Conservation (phyloP, 2,888 invertebrate genomes). For the Drosophila limbata region DNA sequence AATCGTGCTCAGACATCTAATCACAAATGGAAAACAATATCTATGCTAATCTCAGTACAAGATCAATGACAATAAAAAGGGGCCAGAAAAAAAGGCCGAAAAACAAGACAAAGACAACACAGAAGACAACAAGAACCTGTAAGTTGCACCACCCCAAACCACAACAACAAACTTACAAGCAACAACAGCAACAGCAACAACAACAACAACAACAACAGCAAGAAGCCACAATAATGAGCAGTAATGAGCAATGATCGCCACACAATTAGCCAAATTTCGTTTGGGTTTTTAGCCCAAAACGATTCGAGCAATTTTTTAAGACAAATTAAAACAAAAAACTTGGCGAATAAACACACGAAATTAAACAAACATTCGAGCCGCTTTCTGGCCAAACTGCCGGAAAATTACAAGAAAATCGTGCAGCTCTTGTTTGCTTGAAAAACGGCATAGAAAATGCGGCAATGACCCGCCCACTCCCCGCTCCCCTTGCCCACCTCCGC, state of each 20-base stretch:
- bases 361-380: constrained; percentile 78
- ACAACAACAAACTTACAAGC: constrained; percentile 19
- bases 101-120: constrained; percentile 36
- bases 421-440: constrained; percentile 78
- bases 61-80: constrained; percentile 81
- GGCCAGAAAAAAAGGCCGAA: constrained; percentile 33
- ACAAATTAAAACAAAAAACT: constrained; percentile 78
- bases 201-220: constrained; percentile 64
- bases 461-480: constrained; percentile 3
- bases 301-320: constrained; percentile 55
- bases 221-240: constrained; percentile 65
- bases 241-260: constrained; percentile 76
- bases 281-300: constrained; percentile 29
- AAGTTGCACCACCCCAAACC: constrained; percentile 66
- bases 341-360: constrained; percentile 74
- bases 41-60: constrained; percentile 80
- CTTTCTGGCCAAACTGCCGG: constrained; percentile 64
- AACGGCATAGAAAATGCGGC: constrained; percentile 63
- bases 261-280: constrained; percentile 79
- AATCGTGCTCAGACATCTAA: constrained; percentile 78
- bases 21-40: constrained; percentile 79
- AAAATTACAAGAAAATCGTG: constrained; percentile 84
- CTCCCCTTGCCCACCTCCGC: constrained; percentile 2
- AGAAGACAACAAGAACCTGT: constrained; percentile 67
- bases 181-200: constrained; percentile 50